phyloP scores from a whole-genome alignment of 2,113 vertebrate species.

The Vidua macroura region DNA sequence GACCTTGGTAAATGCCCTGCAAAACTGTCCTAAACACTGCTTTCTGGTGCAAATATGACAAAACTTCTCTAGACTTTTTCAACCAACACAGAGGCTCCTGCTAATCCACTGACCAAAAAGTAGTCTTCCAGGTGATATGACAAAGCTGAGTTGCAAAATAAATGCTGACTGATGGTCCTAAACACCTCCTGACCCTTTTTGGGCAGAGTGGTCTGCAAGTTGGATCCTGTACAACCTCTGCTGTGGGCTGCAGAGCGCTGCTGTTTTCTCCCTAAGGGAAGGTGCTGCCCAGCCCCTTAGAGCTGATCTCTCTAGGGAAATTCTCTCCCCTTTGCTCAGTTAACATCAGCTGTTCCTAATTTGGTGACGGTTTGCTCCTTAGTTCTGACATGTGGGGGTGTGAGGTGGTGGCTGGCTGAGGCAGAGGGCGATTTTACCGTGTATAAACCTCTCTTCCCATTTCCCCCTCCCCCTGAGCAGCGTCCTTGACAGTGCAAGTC shows the following conservation, averaged over 20 bases:
- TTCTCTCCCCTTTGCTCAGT: neutral
- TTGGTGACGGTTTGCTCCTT: neutral
- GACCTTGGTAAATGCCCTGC: neutral
- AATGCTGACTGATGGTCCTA: neutral
- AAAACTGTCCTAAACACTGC: neutral
- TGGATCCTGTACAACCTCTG: neutral
- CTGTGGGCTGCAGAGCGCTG: accelerated
- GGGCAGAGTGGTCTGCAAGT: neutral
- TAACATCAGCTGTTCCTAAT: neutral
- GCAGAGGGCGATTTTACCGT: accelerated
- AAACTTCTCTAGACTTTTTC: neutral
- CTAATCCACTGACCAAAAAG: neutral
- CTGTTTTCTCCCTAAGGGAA: neutral
- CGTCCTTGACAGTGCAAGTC: conserved; percentile 88
- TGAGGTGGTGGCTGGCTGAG: neutral
- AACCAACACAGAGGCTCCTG: neutral
- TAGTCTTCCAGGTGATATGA: accelerated
- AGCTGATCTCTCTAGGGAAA: neutral
- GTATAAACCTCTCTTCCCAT: neutral
- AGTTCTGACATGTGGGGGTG: neutral
- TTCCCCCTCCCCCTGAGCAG: conserved; percentile 62
- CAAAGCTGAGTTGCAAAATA: neutral
- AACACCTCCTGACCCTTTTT: neutral
- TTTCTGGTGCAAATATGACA: neutral
- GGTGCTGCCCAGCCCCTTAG: neutral